Percentiles rank a stretch among this genome's conserved stretches.
Conservation (phyloP, 92 coral and sea anemone species). For the Epizoanthus scotinus region DNA sequence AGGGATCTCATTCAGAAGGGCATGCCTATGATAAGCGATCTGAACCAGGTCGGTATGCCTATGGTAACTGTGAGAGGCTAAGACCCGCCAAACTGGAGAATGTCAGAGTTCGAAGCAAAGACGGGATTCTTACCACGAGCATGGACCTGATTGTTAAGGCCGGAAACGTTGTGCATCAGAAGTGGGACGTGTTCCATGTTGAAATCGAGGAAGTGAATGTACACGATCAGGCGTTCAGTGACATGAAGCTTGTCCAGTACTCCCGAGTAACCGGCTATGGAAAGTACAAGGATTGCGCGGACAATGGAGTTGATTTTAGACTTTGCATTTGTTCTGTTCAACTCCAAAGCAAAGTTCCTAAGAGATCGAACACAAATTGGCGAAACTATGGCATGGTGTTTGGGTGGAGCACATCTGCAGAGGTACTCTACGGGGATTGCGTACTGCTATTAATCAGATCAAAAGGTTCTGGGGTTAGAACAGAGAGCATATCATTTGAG, state of each 20-base stretch:
- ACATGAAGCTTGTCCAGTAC: conserved; percentile 28
- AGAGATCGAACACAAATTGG: neutral
- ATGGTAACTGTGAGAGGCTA: conserved; percentile 34
- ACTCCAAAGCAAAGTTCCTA: neutral
- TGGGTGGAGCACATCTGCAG: neutral
- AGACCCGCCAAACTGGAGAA: conserved; percentile 17
- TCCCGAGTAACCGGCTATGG: conserved; percentile 41
- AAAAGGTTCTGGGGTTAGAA: neutral
- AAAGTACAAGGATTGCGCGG: conserved; percentile 27
- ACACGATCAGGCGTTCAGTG: neutral
- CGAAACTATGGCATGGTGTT: conserved; percentile 6
- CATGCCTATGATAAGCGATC: neutral
- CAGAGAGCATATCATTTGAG: conserved; percentile 6
- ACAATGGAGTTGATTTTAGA: conserved; percentile 18
- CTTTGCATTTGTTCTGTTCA: conserved; percentile 37
- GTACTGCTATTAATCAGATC: conserved; percentile 7
- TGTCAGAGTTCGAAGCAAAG: conserved; percentile 1
- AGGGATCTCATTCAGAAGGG: conserved; percentile 5
- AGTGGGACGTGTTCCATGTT: neutral
- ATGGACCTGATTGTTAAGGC: conserved; percentile 44
- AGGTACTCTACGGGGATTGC: neutral
- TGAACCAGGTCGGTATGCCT: neutral
- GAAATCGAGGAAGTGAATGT: neutral
- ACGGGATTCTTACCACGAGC: conserved; percentile 18
- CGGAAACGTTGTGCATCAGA: conserved; percentile 35